Evolutionary conservation across 2,888 invertebrate genomes (phyloP), one percentile per base, ranked within the genome.

Genomic region (Entomobrya proxima): DNA sequence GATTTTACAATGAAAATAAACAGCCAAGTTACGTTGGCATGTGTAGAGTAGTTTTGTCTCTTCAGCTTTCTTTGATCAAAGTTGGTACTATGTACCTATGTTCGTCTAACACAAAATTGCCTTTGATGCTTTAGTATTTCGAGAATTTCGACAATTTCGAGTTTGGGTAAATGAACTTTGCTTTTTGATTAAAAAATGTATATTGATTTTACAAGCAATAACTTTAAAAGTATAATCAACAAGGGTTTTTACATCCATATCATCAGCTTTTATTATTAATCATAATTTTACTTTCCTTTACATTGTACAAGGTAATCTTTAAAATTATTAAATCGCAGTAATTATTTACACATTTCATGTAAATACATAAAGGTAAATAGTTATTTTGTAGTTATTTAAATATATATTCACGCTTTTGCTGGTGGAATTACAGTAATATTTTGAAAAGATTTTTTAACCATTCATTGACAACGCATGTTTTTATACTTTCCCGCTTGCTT

Each of bases 191-290:
- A n/a, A n/a, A n/a, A n/a, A n/a, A n/a, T n/a, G n/a, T n/a, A n/a
- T n/a, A n/a, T n/a, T n/a, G n/a, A n/a, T n/a, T n/a, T n/a, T n/a
- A n/a, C n/a, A n/a, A n/a, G n/a, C n/a, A n/a, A n/a, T n/a, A n/a
- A n/a, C n/a, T n/a, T n/a, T n/a, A n/a, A n/a, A n/a, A n/a, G n/a
- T n/a, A n/a, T n/a, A 15, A 40, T 40, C 0, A 67, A 40, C 40
- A n/a, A n/a, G n/a, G n/a, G n/a, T 40, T 67, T 67, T 40, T 21
- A 40, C 24, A 67, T 24, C 40, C 67, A 67, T 67, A 24, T 67
- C 67, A 67, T 40, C 67, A 40, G 61, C 61, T 40, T 40, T 40
- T 67, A 67, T 67, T 64, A 64, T n/a, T 64, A 64, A 64, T 27
- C 58, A 58, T 64, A 32, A 64, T 64, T 35, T 64, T 64, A 64